Evolutionary conservation across 1,140 invertebrate genomes (phyloP).

Genomic region (Hylaeus volcanicus): DNA sequence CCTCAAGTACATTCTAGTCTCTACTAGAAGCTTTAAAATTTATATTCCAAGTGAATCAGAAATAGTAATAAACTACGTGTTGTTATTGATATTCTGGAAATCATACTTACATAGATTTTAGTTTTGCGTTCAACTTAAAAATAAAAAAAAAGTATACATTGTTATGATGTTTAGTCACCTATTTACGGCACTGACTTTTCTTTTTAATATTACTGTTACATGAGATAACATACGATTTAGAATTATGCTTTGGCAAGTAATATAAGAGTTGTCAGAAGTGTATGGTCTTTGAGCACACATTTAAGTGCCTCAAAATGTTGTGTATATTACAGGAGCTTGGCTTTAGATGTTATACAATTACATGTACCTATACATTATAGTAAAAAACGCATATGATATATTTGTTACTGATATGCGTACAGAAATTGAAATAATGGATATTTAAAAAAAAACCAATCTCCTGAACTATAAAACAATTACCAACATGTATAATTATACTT

Average conservation of each 20-base stretch:
- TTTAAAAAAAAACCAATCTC: constrained; percentile 73
- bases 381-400: constrained; percentile 79
- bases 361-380: constrained; percentile 79
- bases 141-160: constrained; percentile 62
- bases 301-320: constrained; percentile 81
- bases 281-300: constrained; percentile 80
- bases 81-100: constrained; percentile 75
- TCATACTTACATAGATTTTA: constrained; percentile 47
- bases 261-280: constrained; percentile 71
- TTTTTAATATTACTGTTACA: constrained; percentile 74
- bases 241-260: constrained; percentile 78
- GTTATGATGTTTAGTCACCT: constrained; percentile 57
- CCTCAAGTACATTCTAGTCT: constrained; percentile 40
- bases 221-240: constrained; percentile 76
- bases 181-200: constrained; percentile 74
- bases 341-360: constrained; percentile 79
- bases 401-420: constrained; percentile 80
- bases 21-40: constrained; percentile 46
- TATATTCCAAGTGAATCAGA: constrained; percentile 25
- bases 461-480: constrained; percentile 75
- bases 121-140: constrained; percentile 44
- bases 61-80: constrained; percentile 17
- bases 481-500: constrained; percentile 75
- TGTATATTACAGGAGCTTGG: constrained; percentile 78
- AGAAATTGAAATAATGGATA: constrained; percentile 76